phyloP scores from a whole-genome alignment of 2,113 vertebrate genomes.

The Motacilla tschutschensis region DNA sequence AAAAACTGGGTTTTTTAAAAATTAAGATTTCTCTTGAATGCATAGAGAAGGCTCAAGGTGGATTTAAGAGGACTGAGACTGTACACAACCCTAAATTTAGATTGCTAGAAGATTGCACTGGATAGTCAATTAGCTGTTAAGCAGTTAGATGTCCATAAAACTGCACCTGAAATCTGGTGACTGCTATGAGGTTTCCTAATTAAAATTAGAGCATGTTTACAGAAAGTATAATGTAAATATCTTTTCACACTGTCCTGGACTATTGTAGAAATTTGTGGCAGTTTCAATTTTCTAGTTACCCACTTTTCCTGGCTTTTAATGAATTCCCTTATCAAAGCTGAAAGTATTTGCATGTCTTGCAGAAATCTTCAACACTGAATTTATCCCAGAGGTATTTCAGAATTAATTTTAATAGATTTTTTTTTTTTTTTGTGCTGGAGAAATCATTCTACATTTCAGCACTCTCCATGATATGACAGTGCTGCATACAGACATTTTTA shows the following conservation, averaged over 20 bases:
- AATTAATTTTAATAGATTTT: slow-evolving; percentile 63
- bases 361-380: slow-evolving; percentile 47
- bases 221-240: neutral
- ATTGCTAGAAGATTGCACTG: neutral
- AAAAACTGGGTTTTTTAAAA: fast-evolving
- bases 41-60: neutral
- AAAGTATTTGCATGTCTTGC: slow-evolving; percentile 60
- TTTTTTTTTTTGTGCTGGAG: neutral
- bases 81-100: neutral
- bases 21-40: neutral
- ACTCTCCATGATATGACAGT: slow-evolving; percentile 22
- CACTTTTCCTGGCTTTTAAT: slow-evolving; percentile 37
- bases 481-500: slow-evolving; percentile 25
- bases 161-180: neutral
- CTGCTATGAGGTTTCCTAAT: neutral
- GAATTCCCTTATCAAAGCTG: slow-evolving; percentile 42
- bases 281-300: slow-evolving; percentile 28
- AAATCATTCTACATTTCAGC: slow-evolving; percentile 51
- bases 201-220: neutral
- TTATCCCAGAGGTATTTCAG: slow-evolving; percentile 37
- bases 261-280: neutral
- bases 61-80: neutral
- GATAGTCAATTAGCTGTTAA: neutral
- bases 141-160: neutral
- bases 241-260: neutral